A percentile compares a stretch with the other conserved stretches of the same genome.
These are phyloP conservation scores for Heliangelus exortis DNA, from an alignment of 2,797 vertebrate genomes.

Conservation along the genomic window DNA sequence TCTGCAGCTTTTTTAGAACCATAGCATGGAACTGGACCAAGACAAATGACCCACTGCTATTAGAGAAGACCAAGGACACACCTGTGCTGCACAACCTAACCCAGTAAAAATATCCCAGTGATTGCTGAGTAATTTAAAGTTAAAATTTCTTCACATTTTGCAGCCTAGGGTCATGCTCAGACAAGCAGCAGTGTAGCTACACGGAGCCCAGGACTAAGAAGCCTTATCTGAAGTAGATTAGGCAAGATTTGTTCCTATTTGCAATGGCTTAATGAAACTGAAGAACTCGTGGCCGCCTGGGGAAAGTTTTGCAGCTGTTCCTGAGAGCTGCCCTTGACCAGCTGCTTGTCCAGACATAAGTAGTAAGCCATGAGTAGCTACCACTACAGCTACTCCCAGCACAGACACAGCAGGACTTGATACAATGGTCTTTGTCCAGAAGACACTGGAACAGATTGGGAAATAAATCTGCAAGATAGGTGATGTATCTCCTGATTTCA, in stretches of 20 bases:
- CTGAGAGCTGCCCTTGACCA: background rate
- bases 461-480: background rate
- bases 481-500: background rate
- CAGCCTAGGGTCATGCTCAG: background rate
- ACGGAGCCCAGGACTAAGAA: background rate
- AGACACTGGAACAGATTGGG: background rate
- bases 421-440: background rate
- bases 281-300: background rate
- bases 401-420: accelerated
- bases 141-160: background rate
- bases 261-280: background rate
- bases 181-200: background rate
- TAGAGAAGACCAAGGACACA: background rate
- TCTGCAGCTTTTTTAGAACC: background rate
- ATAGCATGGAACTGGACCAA: background rate
- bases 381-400: background rate
- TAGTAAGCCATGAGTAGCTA: accelerated
- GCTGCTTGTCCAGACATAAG: background rate
- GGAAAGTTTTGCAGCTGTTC: background rate
- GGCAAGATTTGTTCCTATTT: background rate
- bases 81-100: background rate
- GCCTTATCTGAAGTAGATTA: background rate
- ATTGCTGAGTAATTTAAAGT: background rate
- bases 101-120: background rate
- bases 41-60: background rate